phyloP scores from a whole-genome alignment of 2,797 vertebrate genomes.

The Perodicticus potto region DNA sequence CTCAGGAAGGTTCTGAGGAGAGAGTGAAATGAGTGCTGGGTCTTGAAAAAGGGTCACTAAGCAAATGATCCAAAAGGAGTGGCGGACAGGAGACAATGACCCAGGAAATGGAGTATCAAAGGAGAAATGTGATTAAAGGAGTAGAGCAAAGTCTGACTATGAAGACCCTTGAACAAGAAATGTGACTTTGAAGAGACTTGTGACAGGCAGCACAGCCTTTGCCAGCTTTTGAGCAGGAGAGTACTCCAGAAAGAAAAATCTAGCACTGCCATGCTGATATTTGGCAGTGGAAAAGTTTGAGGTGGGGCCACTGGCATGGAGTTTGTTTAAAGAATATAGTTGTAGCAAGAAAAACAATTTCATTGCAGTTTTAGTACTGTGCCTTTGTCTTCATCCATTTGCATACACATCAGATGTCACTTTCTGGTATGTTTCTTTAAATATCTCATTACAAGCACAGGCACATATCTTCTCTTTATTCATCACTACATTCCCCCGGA shows the following conservation, averaged over 20 bases:
- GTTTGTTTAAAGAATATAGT: not conserved
- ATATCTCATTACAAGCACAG: not conserved
- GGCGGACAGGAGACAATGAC: not conserved
- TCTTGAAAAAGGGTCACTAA: not conserved
- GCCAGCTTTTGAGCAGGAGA: not conserved
- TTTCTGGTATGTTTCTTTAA: constrained; percentile 49
- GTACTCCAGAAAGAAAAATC: not conserved
- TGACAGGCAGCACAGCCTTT: not conserved
- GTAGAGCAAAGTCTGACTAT: not conserved
- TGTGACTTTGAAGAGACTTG: not conserved
- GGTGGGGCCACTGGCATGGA: not conserved
- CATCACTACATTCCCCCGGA: not conserved
- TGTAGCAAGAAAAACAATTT: constrained; percentile 1
- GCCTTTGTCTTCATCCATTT: not conserved
- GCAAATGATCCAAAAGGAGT: not conserved
- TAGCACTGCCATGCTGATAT: not conserved
- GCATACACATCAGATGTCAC: not conserved
- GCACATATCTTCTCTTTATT: constrained; percentile 47
- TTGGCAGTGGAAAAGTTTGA: not conserved
- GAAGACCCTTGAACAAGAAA: not conserved
- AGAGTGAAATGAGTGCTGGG: not conserved
- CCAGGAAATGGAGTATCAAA: not conserved
- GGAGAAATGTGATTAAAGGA: not conserved
- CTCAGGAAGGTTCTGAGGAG: not conserved
- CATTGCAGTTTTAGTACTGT: not conserved